Percentiles rank a stretch among this genome's conserved stretches.
These are phyloP conservation scores for Scolanthus callimorphus DNA, from an alignment of 92 coral and sea anemone genomes.

Conservation along the genomic window DNA sequence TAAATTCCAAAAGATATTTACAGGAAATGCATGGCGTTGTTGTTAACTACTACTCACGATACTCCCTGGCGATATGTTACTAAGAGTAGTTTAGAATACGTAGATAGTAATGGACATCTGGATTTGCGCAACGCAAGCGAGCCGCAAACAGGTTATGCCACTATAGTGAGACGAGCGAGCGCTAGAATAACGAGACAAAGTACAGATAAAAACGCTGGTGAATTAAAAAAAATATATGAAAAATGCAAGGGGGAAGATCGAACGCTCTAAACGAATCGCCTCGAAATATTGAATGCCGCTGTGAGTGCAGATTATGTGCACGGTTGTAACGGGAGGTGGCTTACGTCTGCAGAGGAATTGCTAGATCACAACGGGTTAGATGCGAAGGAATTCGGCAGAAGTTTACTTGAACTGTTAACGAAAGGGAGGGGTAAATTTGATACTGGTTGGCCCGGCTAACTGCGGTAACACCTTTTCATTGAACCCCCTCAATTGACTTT, in stretches of 20 bases:
- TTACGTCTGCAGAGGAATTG: conserved; percentile 31
- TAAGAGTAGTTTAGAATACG: background rate
- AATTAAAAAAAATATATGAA: conserved; percentile 10
- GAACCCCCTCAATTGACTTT: conserved; percentile 26
- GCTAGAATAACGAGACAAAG: background rate
- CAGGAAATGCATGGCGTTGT: too few relatives aligned
- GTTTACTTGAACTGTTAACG: conserved; percentile 5
- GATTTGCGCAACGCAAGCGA: background rate
- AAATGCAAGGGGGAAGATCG: conserved; percentile 18
- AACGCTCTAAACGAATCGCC: conserved; percentile 12
- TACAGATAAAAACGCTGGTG: background rate
- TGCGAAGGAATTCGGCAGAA: background rate
- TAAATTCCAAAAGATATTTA: too few relatives aligned
- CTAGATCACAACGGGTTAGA: conserved; percentile 22
- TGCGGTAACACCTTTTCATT: conserved; percentile 39
- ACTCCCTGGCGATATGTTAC: conserved; percentile 8
- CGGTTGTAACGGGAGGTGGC: conserved; percentile 36
- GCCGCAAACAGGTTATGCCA: background rate
- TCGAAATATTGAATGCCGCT: conserved; percentile 33
- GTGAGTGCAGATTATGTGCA: conserved; percentile 8
- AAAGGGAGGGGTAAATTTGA: conserved; percentile 43
- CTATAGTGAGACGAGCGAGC: background rate
- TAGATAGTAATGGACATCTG: conserved; percentile 2
- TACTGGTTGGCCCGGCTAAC: conserved; percentile 50
- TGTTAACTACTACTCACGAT: too few relatives aligned